Percentiles rank a stretch among this genome's conserved stretches.
Evolutionary conservation across 2,113 vertebrate genomes (phyloP).

Genomic region (Indicator maculatus): DNA sequence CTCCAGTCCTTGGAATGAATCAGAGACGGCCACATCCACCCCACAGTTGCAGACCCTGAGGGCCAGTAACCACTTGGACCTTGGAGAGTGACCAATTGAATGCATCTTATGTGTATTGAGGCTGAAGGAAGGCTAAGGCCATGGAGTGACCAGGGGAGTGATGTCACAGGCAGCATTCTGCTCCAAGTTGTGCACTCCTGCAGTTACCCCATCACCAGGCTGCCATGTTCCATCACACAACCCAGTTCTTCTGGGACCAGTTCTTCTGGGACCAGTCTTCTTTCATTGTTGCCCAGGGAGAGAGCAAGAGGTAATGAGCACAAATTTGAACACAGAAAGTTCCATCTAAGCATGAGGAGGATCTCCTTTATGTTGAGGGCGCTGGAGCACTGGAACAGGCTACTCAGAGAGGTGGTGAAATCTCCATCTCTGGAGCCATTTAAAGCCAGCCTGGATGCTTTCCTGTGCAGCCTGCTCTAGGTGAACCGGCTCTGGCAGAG

Average conservation of each 20-base stretch:
- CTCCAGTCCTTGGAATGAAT: not conserved
- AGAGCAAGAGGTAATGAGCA: too few relatives aligned
- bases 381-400: too few relatives aligned
- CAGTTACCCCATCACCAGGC: rapidly evolving
- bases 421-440: too few relatives aligned
- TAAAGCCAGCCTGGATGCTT: too few relatives aligned
- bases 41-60: not conserved
- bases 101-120: not conserved
- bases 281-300: too few relatives aligned
- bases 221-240: not conserved
- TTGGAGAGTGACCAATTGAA: not conserved
- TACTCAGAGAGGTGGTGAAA: too few relatives aligned
- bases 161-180: not conserved
- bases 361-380: too few relatives aligned
- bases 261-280: too few relatives aligned
- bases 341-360: too few relatives aligned
- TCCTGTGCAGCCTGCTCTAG: too few relatives aligned
- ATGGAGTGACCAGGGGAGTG: not conserved
- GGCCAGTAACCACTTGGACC: not conserved
- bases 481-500: too few relatives aligned
- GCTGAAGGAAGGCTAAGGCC: not conserved
- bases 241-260: not conserved
- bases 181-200: not conserved
- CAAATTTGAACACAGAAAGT: too few relatives aligned
- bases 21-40: not conserved